These are phyloP conservation scores for Avahi laniger DNA, from an alignment of 2,797 vertebrate genomes.

Conservation along the genomic window DNA sequence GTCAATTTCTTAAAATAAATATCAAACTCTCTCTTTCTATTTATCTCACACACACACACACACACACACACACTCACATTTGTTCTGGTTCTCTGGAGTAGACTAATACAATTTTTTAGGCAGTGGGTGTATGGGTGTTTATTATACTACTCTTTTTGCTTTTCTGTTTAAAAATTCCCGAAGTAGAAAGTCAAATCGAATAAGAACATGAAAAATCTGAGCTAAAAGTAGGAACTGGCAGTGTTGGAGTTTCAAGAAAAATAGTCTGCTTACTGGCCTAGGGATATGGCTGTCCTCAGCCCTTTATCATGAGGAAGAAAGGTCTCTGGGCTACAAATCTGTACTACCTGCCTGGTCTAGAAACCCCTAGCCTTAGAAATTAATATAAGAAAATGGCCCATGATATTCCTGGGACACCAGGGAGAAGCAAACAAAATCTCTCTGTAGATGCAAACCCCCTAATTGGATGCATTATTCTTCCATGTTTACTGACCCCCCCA, in stretches of 20 bases:
- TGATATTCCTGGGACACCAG: neutral
- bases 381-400: neutral
- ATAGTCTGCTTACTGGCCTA: neutral
- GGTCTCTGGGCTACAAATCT: neutral
- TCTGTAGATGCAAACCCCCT: neutral
- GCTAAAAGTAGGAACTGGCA: neutral
- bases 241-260: neutral
- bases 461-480: neutral
- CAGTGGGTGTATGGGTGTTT: neutral
- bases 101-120: neutral
- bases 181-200: neutral
- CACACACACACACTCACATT: neutral
- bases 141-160: neutral
- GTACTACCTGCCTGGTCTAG: neutral
- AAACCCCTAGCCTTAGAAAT: neutral
- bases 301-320: neutral
- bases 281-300: neutral
- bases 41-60: neutral
- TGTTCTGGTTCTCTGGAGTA: neutral
- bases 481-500: neutral
- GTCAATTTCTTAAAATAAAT: neutral
- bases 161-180: neutral
- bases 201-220: neutral
- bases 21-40: too few species aligned
- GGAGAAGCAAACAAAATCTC: constrained; percentile 7